These are phyloP conservation scores for Eriocheir sinensis DNA, from an alignment of 1,140 invertebrate species.

Conservation along the genomic window DNA sequence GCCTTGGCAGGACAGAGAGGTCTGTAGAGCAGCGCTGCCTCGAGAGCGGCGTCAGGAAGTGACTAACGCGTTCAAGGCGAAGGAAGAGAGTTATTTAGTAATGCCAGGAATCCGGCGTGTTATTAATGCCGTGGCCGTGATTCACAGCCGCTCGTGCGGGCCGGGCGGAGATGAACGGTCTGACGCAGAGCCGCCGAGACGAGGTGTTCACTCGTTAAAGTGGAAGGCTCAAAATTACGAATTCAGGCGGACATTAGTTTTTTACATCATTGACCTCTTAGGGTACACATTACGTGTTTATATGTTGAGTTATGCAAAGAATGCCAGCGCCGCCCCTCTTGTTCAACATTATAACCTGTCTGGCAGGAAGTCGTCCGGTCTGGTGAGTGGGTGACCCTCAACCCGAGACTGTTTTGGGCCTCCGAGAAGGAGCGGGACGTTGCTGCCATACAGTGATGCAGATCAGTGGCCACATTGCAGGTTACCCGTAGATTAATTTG, in stretches of 20 bases:
- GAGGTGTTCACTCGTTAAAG: no score
- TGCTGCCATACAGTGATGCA: neutral
- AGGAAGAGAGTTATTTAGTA: constrained; percentile 5
- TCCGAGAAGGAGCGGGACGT: neutral
- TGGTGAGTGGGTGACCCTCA: neutral
- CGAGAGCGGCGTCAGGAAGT: neutral
- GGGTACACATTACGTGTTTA: no score
- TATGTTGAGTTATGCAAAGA: neutral
- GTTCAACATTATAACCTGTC: neutral
- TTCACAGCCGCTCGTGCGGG: neutral
- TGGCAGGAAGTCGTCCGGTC: neutral
- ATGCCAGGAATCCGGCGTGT: neutral
- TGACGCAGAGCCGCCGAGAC: neutral
- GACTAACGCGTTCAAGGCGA: neutral
- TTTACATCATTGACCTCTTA: no score
- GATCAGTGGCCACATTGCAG: neutral
- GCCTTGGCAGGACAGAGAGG: neutral
- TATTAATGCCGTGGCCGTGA: neutral
- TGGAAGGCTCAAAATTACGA: no score
- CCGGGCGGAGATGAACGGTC: neutral
- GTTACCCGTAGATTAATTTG: neutral
- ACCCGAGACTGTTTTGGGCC: neutral
- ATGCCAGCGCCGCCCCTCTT: neutral
- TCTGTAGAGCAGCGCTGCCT: neutral
- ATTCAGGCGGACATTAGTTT: no score